These are phyloP conservation scores for Microchrysa polita DNA, from an alignment of 2,888 invertebrate species.

Conservation along the genomic window DNA sequence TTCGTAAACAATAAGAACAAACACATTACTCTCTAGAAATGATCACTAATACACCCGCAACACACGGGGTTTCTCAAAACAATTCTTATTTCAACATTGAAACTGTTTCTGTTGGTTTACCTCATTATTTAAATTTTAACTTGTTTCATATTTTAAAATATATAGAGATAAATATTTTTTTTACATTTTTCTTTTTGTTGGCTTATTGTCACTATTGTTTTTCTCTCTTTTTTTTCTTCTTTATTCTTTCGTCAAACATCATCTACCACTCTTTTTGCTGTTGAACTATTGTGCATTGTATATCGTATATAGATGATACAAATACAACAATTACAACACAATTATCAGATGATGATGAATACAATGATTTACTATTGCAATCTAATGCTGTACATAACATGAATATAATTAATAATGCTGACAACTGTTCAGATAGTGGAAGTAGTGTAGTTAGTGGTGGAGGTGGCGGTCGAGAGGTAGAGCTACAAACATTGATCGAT, in stretches of 20 bases:
- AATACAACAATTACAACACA: slow-evolving; percentile 24
- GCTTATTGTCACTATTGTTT: slow-evolving; percentile 23
- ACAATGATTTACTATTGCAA: not conserved
- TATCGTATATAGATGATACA: slow-evolving; percentile 30
- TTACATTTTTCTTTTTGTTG: not conserved
- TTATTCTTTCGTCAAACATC: slow-evolving; percentile 26
- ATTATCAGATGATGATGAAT: slow-evolving; percentile 19
- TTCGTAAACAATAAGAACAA: slow-evolving; percentile 9
- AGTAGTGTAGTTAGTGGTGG: slow-evolving; percentile 4
- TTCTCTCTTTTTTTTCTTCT: slow-evolving; percentile 28
- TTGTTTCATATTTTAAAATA: slow-evolving; percentile 5
- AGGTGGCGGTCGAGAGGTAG: slow-evolving; percentile 14
- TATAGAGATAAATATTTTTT: slow-evolving; percentile 2
- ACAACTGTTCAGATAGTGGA: slow-evolving; percentile 7
- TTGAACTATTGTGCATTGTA: slow-evolving; percentile 31
- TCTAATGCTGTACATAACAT: slow-evolving; percentile 35
- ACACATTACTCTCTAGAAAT: not conserved
- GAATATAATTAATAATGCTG: not conserved
- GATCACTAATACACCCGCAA: not conserved
- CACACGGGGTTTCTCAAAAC: not conserved
- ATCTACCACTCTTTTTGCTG: slow-evolving; percentile 28
- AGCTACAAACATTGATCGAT: slow-evolving; percentile 28
- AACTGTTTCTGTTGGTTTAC: not conserved
- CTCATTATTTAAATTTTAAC: not conserved
- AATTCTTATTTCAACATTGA: not conserved